These are phyloP conservation scores for Macquaria ambigua DNA, from an alignment of 2,113 vertebrate genomes.

Conservation along the genomic window DNA sequence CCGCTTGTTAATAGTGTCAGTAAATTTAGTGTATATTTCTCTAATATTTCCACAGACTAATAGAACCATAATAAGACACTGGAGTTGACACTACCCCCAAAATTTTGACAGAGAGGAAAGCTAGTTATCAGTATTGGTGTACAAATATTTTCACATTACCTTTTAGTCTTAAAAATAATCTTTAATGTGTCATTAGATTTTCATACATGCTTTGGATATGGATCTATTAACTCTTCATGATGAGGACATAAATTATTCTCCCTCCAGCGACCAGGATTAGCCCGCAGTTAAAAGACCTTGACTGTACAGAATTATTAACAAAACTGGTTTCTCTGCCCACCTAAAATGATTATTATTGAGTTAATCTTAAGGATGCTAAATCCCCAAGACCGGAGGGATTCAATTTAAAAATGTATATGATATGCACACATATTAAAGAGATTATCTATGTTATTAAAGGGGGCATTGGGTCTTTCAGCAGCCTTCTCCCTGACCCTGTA, in stretches of 20 bases:
- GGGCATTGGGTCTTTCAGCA: background rate
- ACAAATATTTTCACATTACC: background rate
- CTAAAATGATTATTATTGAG: slow-evolving; percentile 5
- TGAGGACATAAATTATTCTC: background rate
- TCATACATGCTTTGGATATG: background rate
- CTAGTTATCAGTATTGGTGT: background rate
- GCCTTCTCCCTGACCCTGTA: slow-evolving; percentile 6
- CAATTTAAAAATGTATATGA: background rate
- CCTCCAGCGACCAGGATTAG: background rate
- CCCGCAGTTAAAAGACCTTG: background rate
- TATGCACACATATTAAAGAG: slow-evolving; percentile 12
- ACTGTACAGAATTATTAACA: background rate
- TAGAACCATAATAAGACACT: background rate
- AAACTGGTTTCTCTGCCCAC: background rate
- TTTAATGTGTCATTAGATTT: background rate
- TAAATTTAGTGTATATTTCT: background rate
- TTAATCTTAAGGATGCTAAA: background rate
- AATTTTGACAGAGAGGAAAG: background rate
- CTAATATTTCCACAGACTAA: background rate
- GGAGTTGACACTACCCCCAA: no score
- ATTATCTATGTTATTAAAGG: slow-evolving; percentile 25
- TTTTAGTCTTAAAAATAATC: background rate
- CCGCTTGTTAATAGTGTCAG: background rate
- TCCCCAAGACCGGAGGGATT: background rate
- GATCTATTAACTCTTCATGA: background rate